Evolutionary conservation across 2,888 invertebrate species (phyloP).

Genomic region (Pterostichus madidus): DNA sequence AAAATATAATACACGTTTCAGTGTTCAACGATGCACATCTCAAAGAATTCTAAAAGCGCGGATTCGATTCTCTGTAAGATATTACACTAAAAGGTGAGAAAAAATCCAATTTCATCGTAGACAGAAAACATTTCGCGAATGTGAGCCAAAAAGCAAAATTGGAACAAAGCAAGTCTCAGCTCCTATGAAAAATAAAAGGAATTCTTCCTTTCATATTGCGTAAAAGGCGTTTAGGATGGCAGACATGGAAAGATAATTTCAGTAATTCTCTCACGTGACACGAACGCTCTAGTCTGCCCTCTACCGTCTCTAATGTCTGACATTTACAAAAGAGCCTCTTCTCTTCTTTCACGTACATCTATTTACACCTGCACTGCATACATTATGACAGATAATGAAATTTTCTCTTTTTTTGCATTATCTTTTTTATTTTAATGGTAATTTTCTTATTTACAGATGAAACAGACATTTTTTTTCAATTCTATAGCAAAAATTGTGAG

Average conservation of each 20-base stretch:
- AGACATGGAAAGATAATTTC: slow-evolving; percentile 35
- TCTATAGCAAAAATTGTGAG: too few relatives aligned
- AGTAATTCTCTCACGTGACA: slow-evolving; percentile 17
- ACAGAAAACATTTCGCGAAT: slow-evolving; percentile 49
- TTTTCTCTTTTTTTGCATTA: too few relatives aligned
- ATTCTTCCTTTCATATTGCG: slow-evolving; percentile 17
- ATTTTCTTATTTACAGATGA: too few relatives aligned
- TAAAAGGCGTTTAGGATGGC: slow-evolving; percentile 35
- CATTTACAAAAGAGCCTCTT: too few relatives aligned
- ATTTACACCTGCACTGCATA: neutral
- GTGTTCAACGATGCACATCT: slow-evolving; percentile 31
- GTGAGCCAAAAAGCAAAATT: slow-evolving; percentile 49
- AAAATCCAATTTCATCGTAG: slow-evolving; percentile 52
- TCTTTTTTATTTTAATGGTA: too few relatives aligned
- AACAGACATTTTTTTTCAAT: too few relatives aligned
- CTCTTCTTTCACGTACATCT: too few relatives aligned
- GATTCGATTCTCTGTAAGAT: slow-evolving; percentile 51
- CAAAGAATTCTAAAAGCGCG: slow-evolving; percentile 48
- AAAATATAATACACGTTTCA: slow-evolving; percentile 18
- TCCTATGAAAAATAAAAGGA: slow-evolving; percentile 46
- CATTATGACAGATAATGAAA: neutral
- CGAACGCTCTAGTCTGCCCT: too few relatives aligned
- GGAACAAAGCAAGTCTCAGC: neutral
- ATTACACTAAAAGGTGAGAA: slow-evolving; percentile 52
- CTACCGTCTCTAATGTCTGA: too few relatives aligned